A percentile compares a stretch with the other conserved stretches of the same genome.
These are phyloP conservation scores for Lethenteron camtschaticum DNA, from an alignment of 2,113 vertebrate species.

Conservation along the genomic window DNA sequence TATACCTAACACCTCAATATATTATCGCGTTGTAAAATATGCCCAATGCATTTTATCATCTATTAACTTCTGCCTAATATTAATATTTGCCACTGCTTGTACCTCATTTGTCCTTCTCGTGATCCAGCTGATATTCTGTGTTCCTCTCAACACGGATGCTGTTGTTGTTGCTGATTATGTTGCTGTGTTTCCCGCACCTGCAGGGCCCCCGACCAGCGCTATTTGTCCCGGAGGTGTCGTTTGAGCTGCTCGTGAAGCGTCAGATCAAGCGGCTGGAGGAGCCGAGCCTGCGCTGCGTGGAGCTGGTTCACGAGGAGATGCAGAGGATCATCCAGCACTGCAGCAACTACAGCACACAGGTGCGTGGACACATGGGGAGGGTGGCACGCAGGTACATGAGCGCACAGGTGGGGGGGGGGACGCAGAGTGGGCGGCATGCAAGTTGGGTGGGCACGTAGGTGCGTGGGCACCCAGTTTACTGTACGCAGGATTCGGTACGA, in stretches of 20 bases:
- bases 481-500: no score
- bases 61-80: no score
- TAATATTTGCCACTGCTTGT: no score
- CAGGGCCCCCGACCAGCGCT: constrained; percentile 86
- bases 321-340: constrained; percentile 95
- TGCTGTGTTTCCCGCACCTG: not conserved
- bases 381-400: not conserved
- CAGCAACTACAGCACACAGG: constrained; percentile 95
- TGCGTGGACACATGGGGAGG: constrained; percentile 13
- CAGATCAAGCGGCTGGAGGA: constrained; percentile 91
- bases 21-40: no score
- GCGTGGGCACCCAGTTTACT: not conserved
- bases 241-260: constrained; percentile 80
- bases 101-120: no score
- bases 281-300: constrained; percentile 82
- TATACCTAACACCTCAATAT: no score
- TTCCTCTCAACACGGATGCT: no score
- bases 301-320: constrained; percentile 96
- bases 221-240: constrained; percentile 89
- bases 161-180: no score
- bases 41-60: no score
- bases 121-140: no score
- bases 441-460: not conserved
- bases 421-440: not conserved
- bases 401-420: no score